Evolutionary conservation across 2,888 invertebrate genomes (phyloP).

Genomic region (Ceraclea dissimilis): DNA sequence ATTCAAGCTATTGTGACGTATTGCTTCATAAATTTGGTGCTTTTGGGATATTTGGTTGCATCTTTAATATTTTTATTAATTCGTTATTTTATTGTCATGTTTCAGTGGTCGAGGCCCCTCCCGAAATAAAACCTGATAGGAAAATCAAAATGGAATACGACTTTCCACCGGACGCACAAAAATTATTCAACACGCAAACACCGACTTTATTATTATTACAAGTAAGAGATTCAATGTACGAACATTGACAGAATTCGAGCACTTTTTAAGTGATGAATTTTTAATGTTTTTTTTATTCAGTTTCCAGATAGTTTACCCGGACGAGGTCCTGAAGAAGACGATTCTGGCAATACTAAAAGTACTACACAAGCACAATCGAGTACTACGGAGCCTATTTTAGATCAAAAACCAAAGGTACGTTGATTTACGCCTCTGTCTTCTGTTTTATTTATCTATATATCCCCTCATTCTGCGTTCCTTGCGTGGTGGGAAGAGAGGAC

Average conservation of each 20-base stretch:
- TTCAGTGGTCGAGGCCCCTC: slow-evolving; percentile 8
- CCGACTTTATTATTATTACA: slow-evolving; percentile 41
- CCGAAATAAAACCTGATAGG: slow-evolving; percentile 8
- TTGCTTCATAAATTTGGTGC: too few species aligned
- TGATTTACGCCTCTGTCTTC: too few species aligned
- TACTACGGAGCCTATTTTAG: not conserved
- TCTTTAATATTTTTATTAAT: too few species aligned
- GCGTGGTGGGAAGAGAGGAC: too few species aligned
- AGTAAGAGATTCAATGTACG: slow-evolving; percentile 29
- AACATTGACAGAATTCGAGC: too few species aligned
- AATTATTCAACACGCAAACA: slow-evolving; percentile 35
- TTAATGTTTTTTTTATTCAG: too few species aligned
- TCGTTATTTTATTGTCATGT: not conserved
- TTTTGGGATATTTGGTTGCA: too few species aligned
- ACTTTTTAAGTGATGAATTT: too few species aligned
- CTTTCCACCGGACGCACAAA: slow-evolving; percentile 27
- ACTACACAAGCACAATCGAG: slow-evolving; percentile 1
- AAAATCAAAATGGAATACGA: slow-evolving; percentile 35
- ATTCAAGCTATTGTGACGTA: too few species aligned
- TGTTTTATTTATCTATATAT: too few species aligned
- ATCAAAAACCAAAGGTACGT: slow-evolving; percentile 8
- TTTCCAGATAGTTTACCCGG: slow-evolving; percentile 33
- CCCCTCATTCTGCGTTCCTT: too few species aligned
- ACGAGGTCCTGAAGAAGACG: slow-evolving; percentile 27
- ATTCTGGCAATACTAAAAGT: slow-evolving; percentile 18